Conservation (phyloP, 2,113 vertebrate genomes). For the Chloropsis cyanopogon region DNA sequence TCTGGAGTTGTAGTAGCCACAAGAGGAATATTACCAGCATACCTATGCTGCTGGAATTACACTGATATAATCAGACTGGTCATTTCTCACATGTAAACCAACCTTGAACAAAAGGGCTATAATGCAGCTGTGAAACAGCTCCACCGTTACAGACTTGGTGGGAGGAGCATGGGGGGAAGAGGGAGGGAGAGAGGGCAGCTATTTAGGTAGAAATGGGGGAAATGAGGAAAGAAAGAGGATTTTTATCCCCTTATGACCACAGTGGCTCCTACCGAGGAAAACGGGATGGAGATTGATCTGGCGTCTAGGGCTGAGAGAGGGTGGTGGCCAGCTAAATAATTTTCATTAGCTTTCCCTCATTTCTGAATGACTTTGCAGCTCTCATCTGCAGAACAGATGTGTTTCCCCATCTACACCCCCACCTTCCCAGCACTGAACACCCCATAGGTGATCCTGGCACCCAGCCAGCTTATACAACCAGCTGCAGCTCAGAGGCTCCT, state of each 20-base stretch:
- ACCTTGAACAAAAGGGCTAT: not conserved
- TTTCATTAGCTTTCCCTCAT: not conserved
- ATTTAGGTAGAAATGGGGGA: not conserved
- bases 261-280: not conserved
- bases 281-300: not conserved
- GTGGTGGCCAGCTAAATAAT: not conserved
- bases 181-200: not conserved
- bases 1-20: not conserved
- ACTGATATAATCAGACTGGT: not conserved
- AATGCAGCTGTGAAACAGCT: not conserved
- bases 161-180: not conserved
- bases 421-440: not conserved
- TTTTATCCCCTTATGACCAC: not conserved
- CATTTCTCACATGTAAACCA: not conserved
- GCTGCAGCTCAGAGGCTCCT: not conserved
- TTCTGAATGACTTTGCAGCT: not conserved
- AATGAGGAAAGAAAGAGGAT: not conserved
- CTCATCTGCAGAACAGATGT: conserved; percentile 53
- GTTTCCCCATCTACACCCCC: not conserved
- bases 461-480: conserved; percentile 24
- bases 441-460: conserved; percentile 34
- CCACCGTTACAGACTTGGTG: not conserved
- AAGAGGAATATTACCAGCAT: not conserved
- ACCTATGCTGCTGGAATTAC: not conserved
- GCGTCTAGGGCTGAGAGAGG: not conserved